phyloP scores from a whole-genome alignment of 2,888 invertebrate genomes.

The Mythimna impura region DNA sequence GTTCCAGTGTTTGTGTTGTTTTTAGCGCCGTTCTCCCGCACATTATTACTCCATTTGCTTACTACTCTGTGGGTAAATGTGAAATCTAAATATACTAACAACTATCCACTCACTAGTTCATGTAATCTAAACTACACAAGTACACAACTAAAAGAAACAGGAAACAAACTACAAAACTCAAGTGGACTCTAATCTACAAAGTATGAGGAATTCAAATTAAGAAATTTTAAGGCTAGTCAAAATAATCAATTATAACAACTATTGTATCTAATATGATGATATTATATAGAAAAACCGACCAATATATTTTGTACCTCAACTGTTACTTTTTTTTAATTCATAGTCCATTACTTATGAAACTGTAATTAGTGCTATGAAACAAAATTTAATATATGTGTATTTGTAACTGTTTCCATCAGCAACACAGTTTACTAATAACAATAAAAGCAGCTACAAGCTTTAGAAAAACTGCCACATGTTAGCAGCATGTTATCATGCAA shows the following conservation, averaged over 20 bases:
- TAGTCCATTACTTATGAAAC: background rate
- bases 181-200: slow-evolving; percentile 30
- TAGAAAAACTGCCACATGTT: slow-evolving; percentile 36
- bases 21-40: slow-evolving; percentile 50
- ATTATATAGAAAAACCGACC: background rate
- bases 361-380: slow-evolving; percentile 14
- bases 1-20: slow-evolving; percentile 41
- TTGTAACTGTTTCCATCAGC: background rate
- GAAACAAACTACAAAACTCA: slow-evolving; percentile 44
- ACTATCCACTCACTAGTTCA: slow-evolving; percentile 44
- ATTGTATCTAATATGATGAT: background rate
- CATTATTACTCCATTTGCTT: slow-evolving; percentile 61
- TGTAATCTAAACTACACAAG: slow-evolving; percentile 18
- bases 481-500: slow-evolving; percentile 53
- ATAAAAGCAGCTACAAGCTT: slow-evolving; percentile 29
- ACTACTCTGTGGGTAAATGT: slow-evolving; percentile 62
- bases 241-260: background rate
- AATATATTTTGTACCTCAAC: background rate
- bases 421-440: slow-evolving; percentile 12
- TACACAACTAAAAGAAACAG: slow-evolving; percentile 16
- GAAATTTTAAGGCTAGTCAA: slow-evolving; percentile 14
- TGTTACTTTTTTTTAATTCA: background rate
- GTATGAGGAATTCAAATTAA: slow-evolving; percentile 30
- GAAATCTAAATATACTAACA: slow-evolving; percentile 48
- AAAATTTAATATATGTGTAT: background rate